Percentiles rank a stretch among this genome's conserved stretches.
Conservation (phyloP, 2,113 vertebrate species). For the Daboia siamensis region DNA sequence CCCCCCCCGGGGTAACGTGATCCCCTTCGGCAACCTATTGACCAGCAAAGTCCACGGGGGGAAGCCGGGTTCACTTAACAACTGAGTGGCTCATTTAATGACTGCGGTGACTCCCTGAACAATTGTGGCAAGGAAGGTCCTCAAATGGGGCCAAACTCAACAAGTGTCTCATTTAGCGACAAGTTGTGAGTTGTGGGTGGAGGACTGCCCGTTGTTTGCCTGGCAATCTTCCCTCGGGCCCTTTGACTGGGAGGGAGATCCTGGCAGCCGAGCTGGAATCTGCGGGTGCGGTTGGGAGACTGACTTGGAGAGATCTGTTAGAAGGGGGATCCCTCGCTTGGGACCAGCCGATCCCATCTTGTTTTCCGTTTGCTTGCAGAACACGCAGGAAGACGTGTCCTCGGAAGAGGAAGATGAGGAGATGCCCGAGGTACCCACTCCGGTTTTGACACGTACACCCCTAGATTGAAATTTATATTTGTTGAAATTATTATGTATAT, state of each 20-base stretch:
- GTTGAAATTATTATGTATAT: too few species aligned
- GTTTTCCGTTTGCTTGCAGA: constrained; percentile 49
- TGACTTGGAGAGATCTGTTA: neutral
- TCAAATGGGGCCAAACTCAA: too few species aligned
- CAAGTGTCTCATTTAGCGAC: too few species aligned
- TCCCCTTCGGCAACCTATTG: too few species aligned
- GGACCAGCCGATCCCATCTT: constrained; percentile 6
- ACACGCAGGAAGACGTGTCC: constrained; percentile 74
- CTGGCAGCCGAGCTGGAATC: neutral
- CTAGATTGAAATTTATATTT: neutral
- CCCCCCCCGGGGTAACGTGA: too few species aligned
- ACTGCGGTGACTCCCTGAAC: too few species aligned
- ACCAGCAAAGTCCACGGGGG: too few species aligned
- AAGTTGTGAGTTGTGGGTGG: too few species aligned
- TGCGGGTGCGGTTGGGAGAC: neutral
- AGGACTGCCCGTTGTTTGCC: neutral
- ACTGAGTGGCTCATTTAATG: too few species aligned
- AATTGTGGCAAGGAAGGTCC: too few species aligned
- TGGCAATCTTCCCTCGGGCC: neutral
- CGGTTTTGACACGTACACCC: rapidly evolving
- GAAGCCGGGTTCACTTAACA: too few species aligned
- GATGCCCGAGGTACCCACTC: constrained; percentile 72
- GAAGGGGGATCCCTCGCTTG: neutral
- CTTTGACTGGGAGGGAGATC: neutral
- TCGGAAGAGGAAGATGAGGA: constrained; percentile 80